Percentiles rank a stretch among this genome's conserved stretches.
Evolutionary conservation across 1,140 invertebrate species (phyloP).

Genomic region (Nephotettix cincticeps): DNA sequence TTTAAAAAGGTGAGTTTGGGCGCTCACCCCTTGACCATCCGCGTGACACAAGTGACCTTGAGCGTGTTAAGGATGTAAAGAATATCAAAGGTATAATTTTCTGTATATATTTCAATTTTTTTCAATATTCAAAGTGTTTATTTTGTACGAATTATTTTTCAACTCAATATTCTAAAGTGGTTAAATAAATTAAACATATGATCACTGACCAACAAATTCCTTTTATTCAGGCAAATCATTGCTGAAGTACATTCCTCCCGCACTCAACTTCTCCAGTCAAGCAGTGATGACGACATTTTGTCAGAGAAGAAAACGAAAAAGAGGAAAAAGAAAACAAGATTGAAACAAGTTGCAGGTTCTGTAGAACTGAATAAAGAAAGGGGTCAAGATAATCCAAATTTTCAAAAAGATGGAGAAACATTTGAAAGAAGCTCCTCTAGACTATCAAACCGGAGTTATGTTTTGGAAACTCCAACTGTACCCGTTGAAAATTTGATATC

Average conservation of each 20-base stretch:
- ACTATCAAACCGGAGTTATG: conserved; percentile 12
- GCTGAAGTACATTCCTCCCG: conserved; percentile 2
- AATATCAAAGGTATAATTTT: too few species aligned
- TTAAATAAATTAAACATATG: too few species aligned
- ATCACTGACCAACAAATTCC: too few species aligned
- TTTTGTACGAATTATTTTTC: too few species aligned
- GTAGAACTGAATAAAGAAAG: not conserved
- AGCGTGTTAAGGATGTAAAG: too few species aligned
- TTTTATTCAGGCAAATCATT: not conserved
- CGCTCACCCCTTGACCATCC: too few species aligned
- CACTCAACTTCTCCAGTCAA: not conserved
- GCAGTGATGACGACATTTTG: conserved; percentile 16
- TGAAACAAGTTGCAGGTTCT: not conserved
- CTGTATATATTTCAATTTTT: too few species aligned
- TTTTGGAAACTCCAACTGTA: not conserved
- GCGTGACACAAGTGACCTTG: too few species aligned
- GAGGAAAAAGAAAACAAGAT: conserved; percentile 9
- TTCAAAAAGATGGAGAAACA: not conserved
- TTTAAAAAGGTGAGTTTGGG: too few species aligned
- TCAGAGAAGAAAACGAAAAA: conserved; percentile 11
- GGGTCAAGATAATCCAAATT: not conserved
- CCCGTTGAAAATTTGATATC: not conserved
- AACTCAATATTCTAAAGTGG: too few species aligned
- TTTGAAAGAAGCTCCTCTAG: conserved; percentile 11
- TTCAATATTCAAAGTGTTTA: too few species aligned